A percentile compares a stretch with the other conserved stretches of the same genome.
Conservation (phyloP, 2,888 invertebrate species). For the Strigamia maritima region DNA sequence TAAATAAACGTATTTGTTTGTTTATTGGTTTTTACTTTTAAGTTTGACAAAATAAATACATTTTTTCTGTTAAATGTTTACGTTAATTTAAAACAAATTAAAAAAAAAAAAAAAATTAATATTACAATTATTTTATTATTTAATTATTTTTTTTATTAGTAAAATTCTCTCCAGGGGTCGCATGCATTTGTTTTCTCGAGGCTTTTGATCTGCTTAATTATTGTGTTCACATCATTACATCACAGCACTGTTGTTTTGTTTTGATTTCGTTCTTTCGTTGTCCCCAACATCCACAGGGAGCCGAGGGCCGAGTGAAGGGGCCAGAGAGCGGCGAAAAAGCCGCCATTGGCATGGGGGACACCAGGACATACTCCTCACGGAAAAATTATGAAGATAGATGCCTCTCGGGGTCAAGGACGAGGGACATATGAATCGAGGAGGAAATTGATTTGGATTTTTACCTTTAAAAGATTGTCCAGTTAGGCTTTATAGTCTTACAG, state of each 20-base stretch:
- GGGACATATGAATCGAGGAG: constrained; percentile 16
- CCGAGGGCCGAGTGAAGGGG: constrained; percentile 21
- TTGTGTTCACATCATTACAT: neutral
- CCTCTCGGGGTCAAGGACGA: constrained; percentile 8
- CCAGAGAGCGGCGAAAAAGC: neutral
- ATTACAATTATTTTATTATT: too few species aligned
- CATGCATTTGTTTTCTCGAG: neutral
- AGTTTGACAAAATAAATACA: neutral
- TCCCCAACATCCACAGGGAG: constrained; percentile 25
- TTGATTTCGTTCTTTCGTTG: constrained; percentile 10
- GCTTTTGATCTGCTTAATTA: neutral
- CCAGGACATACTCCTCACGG: constrained; percentile 16
- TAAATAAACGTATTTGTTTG: neutral
- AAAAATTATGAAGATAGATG: constrained; percentile 20
- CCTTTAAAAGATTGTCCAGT: neutral
- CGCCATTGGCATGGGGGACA: constrained; percentile 27
- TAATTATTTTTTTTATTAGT: neutral
- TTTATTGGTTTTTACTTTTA: neutral
- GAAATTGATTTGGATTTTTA: constrained; percentile 13
- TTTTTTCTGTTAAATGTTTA: neutral
- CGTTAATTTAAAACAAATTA: neutral
- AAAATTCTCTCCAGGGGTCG: neutral
- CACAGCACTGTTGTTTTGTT: neutral
- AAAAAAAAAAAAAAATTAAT: too few species aligned
- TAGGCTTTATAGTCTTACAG: neutral